Evolutionary conservation across 2,888 invertebrate species (phyloP).

Genomic region (Microplitis deprimator): DNA sequence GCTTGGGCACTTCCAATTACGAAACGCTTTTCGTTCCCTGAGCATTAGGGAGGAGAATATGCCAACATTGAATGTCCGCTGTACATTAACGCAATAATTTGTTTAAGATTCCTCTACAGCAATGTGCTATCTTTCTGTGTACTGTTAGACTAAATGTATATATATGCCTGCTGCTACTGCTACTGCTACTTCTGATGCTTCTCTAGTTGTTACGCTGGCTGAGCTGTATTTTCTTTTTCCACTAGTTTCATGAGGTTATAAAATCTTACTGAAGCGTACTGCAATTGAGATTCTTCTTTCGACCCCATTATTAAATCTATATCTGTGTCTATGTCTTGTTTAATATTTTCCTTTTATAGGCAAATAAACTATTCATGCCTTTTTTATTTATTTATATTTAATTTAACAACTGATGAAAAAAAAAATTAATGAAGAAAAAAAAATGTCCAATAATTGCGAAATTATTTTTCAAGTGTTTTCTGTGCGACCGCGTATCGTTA

Average conservation of each 20-base stretch:
- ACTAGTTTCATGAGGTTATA: neutral
- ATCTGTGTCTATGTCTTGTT: neutral
- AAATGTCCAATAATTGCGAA: neutral
- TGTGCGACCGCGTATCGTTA: neutral
- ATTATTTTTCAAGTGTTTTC: neutral
- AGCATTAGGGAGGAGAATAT: slow-evolving; percentile 36
- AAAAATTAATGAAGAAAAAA: neutral
- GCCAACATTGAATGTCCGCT: slow-evolving; percentile 16
- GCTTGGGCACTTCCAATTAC: slow-evolving; percentile 57
- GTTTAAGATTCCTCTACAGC: slow-evolving; percentile 43
- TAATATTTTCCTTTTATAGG: neutral
- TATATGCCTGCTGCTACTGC: neutral
- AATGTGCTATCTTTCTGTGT: neutral
- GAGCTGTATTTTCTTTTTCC: neutral
- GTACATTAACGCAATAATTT: slow-evolving; percentile 52
- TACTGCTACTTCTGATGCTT: neutral
- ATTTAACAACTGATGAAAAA: neutral
- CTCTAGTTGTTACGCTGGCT: neutral
- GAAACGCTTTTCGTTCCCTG: slow-evolving; percentile 53
- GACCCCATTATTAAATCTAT: neutral
- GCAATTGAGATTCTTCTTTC: neutral
- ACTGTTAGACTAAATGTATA: slow-evolving; percentile 3
- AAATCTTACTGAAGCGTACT: neutral
- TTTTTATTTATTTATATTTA: neutral
- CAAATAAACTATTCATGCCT: neutral